Conservation (phyloP, 2,888 invertebrate genomes). For the Globia sparganii region DNA sequence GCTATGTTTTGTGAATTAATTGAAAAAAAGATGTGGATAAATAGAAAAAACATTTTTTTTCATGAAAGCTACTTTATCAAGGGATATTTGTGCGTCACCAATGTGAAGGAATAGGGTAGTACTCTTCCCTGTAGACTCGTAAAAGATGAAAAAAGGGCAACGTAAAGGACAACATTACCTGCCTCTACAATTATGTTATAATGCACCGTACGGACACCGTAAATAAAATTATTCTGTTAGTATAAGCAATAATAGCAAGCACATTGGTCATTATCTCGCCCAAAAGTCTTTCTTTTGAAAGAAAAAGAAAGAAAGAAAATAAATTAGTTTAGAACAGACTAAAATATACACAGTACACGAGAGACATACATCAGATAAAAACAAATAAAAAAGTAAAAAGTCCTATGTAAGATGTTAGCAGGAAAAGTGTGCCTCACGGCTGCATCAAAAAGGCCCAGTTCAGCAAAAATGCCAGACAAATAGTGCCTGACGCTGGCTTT, state of each 20-base stretch:
- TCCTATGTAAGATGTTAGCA: too few species aligned
- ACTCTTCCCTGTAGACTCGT: slow-evolving; percentile 33
- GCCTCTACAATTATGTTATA: not conserved
- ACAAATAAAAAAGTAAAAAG: too few species aligned
- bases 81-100: not conserved
- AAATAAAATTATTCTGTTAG: slow-evolving; percentile 10
- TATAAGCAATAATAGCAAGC: not conserved
- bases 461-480: too few species aligned
- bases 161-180: not conserved
- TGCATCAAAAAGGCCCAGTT: too few species aligned
- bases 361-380: too few species aligned
- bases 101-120: slow-evolving; percentile 13
- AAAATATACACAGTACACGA: too few species aligned
- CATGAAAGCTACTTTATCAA: not conserved
- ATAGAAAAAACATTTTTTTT: not conserved
- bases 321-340: too few species aligned
- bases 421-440: too few species aligned
- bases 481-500: too few species aligned
- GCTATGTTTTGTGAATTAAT: not conserved
- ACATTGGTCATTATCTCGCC: not conserved
- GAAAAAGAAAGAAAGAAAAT: too few species aligned
- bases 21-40: not conserved
- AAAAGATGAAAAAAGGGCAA: slow-evolving; percentile 10
- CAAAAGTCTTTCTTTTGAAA: too few species aligned
- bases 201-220: not conserved